A percentile compares a stretch with the other conserved stretches of the same genome.
Evolutionary conservation across 2,888 invertebrate species (phyloP).

Genomic region (Anaspis maculata): DNA sequence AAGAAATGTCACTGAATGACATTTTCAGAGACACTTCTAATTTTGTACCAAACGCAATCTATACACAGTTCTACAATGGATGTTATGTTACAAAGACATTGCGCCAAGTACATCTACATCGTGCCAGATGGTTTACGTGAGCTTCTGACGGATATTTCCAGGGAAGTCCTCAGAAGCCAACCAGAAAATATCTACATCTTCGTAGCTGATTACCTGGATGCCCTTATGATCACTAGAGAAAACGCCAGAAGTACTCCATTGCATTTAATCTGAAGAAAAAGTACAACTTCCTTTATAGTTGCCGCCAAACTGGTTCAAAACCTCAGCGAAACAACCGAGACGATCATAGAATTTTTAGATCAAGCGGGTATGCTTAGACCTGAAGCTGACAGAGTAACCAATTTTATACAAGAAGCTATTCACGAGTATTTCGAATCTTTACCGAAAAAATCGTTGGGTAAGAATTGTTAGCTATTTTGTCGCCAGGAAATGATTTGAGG

Average conservation of each 20-base stretch:
- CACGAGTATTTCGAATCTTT: slow-evolving; percentile 11
- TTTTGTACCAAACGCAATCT: too few species aligned
- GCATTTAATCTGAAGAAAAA: not conserved
- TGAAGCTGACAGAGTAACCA: slow-evolving; percentile 32
- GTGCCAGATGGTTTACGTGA: slow-evolving; percentile 62
- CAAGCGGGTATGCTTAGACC: slow-evolving; percentile 30
- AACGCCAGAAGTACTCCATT: slow-evolving; percentile 42
- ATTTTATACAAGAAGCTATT: slow-evolving; percentile 32
- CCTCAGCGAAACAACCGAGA: slow-evolving; percentile 33
- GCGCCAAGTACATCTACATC: slow-evolving; percentile 43
- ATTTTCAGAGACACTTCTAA: too few species aligned
- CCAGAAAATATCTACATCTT: slow-evolving; percentile 57
- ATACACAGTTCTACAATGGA: slow-evolving; percentile 32
- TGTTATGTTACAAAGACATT: slow-evolving; percentile 37
- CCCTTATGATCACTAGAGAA: slow-evolving; percentile 57
- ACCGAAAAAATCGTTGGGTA: too few species aligned
- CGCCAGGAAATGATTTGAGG: too few species aligned
- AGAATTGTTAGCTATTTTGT: slow-evolving; percentile 5
- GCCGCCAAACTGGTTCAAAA: slow-evolving; percentile 36
- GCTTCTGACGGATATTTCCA: slow-evolving; percentile 62
- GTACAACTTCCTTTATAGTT: slow-evolving; percentile 21
- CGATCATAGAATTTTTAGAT: slow-evolving; percentile 31
- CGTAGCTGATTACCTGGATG: slow-evolving; percentile 61
- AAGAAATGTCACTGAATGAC: too few species aligned
- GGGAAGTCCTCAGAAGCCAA: slow-evolving; percentile 63